Evolutionary conservation across 92 coral and sea anemone genomes (phyloP).

Genomic region (Zoanthus gigantus): DNA sequence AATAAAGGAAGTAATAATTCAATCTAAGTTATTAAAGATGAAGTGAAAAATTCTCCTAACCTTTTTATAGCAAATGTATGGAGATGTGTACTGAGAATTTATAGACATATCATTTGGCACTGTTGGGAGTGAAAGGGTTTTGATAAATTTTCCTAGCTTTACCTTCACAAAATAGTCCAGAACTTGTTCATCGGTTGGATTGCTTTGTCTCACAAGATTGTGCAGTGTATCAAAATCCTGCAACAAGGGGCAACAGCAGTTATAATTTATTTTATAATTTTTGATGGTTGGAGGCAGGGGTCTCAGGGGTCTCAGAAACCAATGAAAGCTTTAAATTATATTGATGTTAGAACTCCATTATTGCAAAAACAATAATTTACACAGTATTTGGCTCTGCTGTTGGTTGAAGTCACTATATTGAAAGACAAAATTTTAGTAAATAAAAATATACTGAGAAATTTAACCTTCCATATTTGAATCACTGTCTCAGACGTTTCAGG

Average conservation of each 20-base stretch:
- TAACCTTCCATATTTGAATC: slow-evolving; percentile 68
- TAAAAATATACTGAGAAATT: not conserved
- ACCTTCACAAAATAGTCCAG: slow-evolving; percentile 26
- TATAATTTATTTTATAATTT: too few relatives aligned
- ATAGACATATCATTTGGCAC: not conserved
- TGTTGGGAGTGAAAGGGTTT: not conserved
- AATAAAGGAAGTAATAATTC: not conserved
- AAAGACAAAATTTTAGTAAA: not conserved
- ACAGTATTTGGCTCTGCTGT: not conserved
- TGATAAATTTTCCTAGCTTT: not conserved
- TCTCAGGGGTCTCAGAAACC: not conserved
- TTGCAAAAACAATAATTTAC: not conserved
- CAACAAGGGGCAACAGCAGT: slow-evolving; percentile 12
- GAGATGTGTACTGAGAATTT: not conserved
- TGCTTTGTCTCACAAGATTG: not conserved
- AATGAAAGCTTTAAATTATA: not conserved
- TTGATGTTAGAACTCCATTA: not conserved
- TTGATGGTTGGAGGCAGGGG: not conserved
- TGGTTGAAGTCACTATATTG: not conserved
- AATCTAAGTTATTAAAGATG: not conserved
- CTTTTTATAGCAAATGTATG: not conserved
- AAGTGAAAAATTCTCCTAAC: not conserved
- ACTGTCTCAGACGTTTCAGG: slow-evolving; percentile 67
- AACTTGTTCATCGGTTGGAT: slow-evolving; percentile 15
- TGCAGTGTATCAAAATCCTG: slow-evolving; percentile 11